A percentile compares a stretch with the other conserved stretches of the same genome.
phyloP scores from a whole-genome alignment of 2,113 vertebrate species.

The Zapornia atra region DNA sequence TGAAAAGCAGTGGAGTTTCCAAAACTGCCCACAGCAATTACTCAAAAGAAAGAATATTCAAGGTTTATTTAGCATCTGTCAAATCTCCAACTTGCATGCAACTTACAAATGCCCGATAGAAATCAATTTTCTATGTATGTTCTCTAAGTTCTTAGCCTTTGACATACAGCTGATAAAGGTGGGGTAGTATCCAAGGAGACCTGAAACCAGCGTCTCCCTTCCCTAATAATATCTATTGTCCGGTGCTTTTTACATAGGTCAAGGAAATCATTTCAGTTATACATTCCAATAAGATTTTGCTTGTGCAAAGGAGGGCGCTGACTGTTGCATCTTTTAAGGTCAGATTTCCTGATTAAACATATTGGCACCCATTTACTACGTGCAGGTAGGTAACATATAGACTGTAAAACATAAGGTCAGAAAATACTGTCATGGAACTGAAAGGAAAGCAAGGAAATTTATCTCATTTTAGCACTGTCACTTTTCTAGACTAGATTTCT shows the following conservation, averaged over 20 bases:
- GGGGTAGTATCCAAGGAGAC: neutral
- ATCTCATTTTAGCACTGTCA: neutral
- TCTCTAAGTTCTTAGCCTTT: neutral
- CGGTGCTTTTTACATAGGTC: neutral
- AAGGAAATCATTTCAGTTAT: neutral
- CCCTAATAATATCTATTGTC: neutral
- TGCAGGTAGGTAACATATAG: neutral
- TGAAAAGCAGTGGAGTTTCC: neutral
- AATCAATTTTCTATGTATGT: neutral
- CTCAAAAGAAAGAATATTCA: neutral
- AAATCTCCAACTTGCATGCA: neutral
- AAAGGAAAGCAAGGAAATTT: neutral
- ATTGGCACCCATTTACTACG: neutral
- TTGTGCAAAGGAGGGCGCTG: neutral
- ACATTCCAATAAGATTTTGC: neutral
- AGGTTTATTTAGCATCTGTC: neutral
- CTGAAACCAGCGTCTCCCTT: neutral
- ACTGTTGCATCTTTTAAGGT: neutral
- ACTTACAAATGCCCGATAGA: neutral
- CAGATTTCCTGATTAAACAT: neutral
- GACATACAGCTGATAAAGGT: neutral
- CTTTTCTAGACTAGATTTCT: neutral
- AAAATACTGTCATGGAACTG: neutral
- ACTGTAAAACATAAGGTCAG: neutral
- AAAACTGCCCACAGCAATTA: neutral